Evolutionary conservation across 1,140 invertebrate genomes (phyloP).

Genomic region (Polypedilum vanderplanki): DNA sequence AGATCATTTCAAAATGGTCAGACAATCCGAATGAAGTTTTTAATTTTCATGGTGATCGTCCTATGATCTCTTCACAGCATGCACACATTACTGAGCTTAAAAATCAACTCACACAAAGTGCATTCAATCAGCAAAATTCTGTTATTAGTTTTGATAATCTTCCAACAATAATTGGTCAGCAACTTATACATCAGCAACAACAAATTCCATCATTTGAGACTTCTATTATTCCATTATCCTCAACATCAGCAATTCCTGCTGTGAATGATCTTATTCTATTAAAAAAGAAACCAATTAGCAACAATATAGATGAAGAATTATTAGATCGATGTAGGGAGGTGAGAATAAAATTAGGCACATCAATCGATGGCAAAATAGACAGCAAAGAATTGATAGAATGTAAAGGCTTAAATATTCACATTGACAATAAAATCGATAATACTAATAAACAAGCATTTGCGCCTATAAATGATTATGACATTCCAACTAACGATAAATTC

Average conservation of each 20-base stretch:
- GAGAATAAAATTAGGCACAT: slow-evolving; percentile 11
- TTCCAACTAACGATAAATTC: not conserved
- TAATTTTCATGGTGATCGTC: not conserved
- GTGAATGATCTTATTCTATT: not conserved
- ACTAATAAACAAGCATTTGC: not conserved
- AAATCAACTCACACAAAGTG: not conserved
- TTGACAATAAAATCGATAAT: not conserved
- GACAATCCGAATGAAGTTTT: slow-evolving; percentile 4
- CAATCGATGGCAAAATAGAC: not conserved
- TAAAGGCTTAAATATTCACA: not conserved
- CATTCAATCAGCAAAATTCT: not conserved
- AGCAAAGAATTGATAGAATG: not conserved
- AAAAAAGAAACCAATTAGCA: not conserved
- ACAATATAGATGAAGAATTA: not conserved
- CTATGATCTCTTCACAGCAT: not conserved
- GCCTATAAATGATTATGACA: not conserved
- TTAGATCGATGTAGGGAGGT: not conserved
- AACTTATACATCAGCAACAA: not conserved
- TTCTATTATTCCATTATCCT: not conserved
- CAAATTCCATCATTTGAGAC: not conserved
- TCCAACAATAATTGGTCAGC: slow-evolving; percentile 5
- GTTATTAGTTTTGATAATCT: slow-evolving; percentile 4
- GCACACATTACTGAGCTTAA: slow-evolving; percentile 1
- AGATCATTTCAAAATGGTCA: slow-evolving; percentile 23
- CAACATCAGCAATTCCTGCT: not conserved